These are phyloP conservation scores for Drosophila atripex DNA, from an alignment of 2,888 invertebrate genomes.

Conservation along the genomic window DNA sequence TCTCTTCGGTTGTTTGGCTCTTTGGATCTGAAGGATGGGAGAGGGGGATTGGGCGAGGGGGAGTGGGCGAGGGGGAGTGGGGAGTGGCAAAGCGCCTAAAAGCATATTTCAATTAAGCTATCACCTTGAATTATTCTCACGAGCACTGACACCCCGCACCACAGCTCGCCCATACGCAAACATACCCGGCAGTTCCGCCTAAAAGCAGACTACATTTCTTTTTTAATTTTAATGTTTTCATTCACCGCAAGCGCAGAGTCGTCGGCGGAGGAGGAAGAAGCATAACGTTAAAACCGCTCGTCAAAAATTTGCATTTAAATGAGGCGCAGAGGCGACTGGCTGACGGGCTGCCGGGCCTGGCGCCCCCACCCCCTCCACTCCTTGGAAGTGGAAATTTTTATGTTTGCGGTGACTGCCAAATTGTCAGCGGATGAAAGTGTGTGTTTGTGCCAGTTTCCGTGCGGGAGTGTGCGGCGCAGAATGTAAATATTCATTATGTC, in stretches of 20 bases:
- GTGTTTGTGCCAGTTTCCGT: slow-evolving; percentile 22
- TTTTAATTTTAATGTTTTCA: slow-evolving; percentile 79
- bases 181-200: slow-evolving; percentile 40
- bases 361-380: slow-evolving; percentile 28
- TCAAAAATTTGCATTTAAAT: slow-evolving; percentile 83
- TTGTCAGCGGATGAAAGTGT: slow-evolving; percentile 68
- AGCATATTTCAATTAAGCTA: slow-evolving; percentile 83
- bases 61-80: background rate
- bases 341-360: slow-evolving; percentile 60
- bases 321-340: slow-evolving; percentile 76
- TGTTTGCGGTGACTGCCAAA: slow-evolving; percentile 80
- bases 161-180: slow-evolving; percentile 21
- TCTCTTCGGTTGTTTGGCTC: too few species aligned
- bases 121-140: slow-evolving; percentile 82
- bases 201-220: slow-evolving; percentile 61
- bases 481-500: slow-evolving; percentile 73
- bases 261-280: slow-evolving; percentile 32
- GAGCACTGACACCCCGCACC: slow-evolving; percentile 42
- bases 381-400: slow-evolving; percentile 68
- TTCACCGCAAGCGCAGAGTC: slow-evolving; percentile 51
- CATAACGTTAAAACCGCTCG: slow-evolving; percentile 74
- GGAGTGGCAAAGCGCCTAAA: slow-evolving; percentile 74
- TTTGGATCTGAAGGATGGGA: background rate
- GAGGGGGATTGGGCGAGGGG: slow-evolving; percentile 16
- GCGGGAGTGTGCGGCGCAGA: slow-evolving; percentile 42